Evolutionary conservation across 2,888 invertebrate species (phyloP), one percentile per base, ranked within the genome.

Genomic region (Mythimna impura): DNA sequence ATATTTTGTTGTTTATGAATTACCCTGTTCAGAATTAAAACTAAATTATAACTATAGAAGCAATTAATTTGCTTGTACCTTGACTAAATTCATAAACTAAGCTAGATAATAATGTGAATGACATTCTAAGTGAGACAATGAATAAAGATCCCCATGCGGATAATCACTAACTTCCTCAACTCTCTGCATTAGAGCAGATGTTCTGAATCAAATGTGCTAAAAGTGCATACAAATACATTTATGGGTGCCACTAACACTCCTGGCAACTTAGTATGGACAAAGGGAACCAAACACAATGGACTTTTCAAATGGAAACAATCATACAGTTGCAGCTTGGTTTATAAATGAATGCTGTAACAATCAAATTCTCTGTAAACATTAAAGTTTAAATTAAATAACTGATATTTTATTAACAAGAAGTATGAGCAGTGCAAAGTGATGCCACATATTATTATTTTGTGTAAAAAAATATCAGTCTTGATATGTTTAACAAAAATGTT

Each of bases 261-360:
- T 65, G 36, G 14, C 55, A 57, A 73, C 71, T 58, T 61, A 67
- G 40, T 60, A 78, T 71, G 73, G 71, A 71, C 68, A 76, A 71
- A 67, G 65, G 57, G n/a, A 80, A 71, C 60, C 66, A 67, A 82
- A 85, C 81, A 88, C 90, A 89, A 89, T 88, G 86, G 80, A 67
- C 68, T 76, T 86, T 81, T 79, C 50, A 79, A 78, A 82, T 80
- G 78, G 79, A 78, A 86, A 89, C 88, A 89, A 86, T 88, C 72
- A 67, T 66, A 81, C 81, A 75, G 68, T 78, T 71, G 66, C 78
- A 62, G 62, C 66, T 73, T 76, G 81, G 85, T 89, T 86, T 87
- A 85, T 86, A 86, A 87, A 86, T 86, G 70, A 63, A 69, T 77
- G 75, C 68, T 50, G 54, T 65, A 73, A 86, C 83, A 83, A 72